Evolutionary conservation across 2,888 invertebrate genomes (phyloP), one percentile per base, ranked within the genome.

Genomic region (Pollenia labialis): DNA sequence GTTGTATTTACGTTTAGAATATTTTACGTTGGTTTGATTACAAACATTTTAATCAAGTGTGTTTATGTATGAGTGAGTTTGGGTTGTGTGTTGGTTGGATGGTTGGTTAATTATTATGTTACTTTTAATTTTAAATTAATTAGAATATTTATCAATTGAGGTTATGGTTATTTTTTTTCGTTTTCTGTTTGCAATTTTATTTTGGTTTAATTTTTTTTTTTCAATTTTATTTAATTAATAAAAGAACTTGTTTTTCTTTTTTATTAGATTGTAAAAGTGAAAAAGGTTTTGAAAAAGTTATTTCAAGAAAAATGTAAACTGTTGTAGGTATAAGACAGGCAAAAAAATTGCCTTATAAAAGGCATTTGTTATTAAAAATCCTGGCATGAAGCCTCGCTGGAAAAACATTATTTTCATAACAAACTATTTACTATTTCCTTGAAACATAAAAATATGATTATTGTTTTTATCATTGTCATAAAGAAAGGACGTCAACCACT

Each of bases 101-200:
- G 68, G 68, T 40, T 81, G 81, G 76, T 74, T 82, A 79, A 82
- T 82, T 85, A 82, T 75, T 79, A 58, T 44, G 64, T 76, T 86
- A 68, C 62, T 68, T 82, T 69, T 48, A 75, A 69, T 74, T 77
- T 52, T 18, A 64, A 58, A 71, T 81, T 66, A 83, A 87, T 87
- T 87, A 75, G 72, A 87, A 87, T 77, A 86, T 40, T 87, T 87
- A 87, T 87, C 86, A 87, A 87, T 79, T 87, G 75, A 81, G 86
- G 86, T 76, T 87, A 87, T 62, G 75, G 82, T 71, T 32, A 32
- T 32, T 32, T 32, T 32, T 68, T 81, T 66, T 16, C 9, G 74
- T 4, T 75, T 23, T 58, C 32, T 32, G 32, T 74, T 72, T 56
- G n/a, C 58, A 74, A 48, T 23, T 62, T 54, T 16, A 46, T 75